Conservation (phyloP, 2,888 invertebrate species). For the Hypselothyrea guttata region DNA sequence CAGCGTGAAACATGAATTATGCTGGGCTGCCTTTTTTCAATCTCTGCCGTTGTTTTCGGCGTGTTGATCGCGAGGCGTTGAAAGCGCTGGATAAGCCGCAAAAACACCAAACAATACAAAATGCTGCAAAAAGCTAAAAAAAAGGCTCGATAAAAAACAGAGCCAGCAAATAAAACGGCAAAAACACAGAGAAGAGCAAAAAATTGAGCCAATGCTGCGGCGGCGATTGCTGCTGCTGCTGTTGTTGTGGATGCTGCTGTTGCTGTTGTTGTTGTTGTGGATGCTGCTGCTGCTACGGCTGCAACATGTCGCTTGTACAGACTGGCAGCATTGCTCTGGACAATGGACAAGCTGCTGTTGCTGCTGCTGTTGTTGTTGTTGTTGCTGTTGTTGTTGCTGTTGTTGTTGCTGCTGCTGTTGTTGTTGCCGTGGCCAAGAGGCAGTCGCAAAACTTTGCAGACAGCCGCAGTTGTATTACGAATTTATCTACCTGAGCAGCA, state of each 20-base stretch:
- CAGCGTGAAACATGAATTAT: conserved; percentile 77
- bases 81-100: conserved; percentile 71
- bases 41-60: too few species aligned
- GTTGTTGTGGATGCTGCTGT: too few species aligned
- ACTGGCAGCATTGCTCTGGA: conserved; percentile 42
- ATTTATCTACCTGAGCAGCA: conserved; percentile 77
- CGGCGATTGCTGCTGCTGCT: conserved; percentile 20
- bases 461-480: conserved; percentile 73
- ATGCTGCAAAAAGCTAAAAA: conserved; percentile 39
- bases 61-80: conserved; percentile 70
- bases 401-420: conserved; percentile 10
- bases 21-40: conserved; percentile 31
- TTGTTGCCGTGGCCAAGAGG: conserved; percentile 29
- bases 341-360: conserved; percentile 43
- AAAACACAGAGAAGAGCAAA: neutral
- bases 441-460: conserved; percentile 41
- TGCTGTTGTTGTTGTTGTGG: too few species aligned
- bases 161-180: conserved; percentile 9
- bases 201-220: conserved; percentile 25
- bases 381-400: conserved; percentile 1
- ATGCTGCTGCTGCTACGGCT: conserved; percentile 20
- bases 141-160: conserved; percentile 44
- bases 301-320: conserved; percentile 72
- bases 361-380: conserved; percentile 1
- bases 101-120: conserved; percentile 73